Conservation (phyloP, 2,797 vertebrate species). For the Gallinago stenura region DNA sequence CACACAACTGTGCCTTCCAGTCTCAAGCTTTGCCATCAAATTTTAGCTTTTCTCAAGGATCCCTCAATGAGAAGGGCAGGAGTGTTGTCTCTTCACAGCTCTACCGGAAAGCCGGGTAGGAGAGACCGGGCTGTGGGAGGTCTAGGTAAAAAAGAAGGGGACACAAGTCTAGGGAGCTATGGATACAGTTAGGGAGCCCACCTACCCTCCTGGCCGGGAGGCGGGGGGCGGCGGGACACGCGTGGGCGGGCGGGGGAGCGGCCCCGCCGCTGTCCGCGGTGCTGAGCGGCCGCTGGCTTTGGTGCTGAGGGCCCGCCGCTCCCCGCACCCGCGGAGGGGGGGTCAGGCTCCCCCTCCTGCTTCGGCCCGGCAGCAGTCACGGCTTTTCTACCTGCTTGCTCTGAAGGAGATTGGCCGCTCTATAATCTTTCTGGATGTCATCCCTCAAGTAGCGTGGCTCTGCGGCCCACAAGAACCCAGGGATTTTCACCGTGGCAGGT, state of each 20-base stretch:
- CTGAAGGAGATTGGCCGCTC: neutral
- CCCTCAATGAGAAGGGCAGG: neutral
- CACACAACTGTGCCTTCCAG: neutral
- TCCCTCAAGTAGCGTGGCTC: neutral
- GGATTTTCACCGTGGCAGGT: neutral
- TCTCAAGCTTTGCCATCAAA: neutral
- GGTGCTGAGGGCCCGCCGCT: neutral
- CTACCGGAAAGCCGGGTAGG: neutral
- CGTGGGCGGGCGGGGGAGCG: neutral
- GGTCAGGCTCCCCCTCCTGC: neutral
- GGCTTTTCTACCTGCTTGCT: accelerated
- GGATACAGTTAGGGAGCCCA: accelerated
- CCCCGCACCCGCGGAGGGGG: accelerated
- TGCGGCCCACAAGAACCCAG: neutral
- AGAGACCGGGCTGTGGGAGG: neutral
- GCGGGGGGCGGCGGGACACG: neutral
- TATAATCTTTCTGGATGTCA: neutral
- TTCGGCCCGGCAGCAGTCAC: too few relatives aligned
- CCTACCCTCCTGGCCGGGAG: neutral
- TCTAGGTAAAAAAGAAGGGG: neutral
- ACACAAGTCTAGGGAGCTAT: neutral
- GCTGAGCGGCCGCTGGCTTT: neutral
- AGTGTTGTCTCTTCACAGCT: neutral
- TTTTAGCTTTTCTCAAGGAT: neutral
- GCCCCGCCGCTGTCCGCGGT: neutral